phyloP scores from a whole-genome alignment of 2,113 vertebrate species.

The Amphilophus citrinellus region DNA sequence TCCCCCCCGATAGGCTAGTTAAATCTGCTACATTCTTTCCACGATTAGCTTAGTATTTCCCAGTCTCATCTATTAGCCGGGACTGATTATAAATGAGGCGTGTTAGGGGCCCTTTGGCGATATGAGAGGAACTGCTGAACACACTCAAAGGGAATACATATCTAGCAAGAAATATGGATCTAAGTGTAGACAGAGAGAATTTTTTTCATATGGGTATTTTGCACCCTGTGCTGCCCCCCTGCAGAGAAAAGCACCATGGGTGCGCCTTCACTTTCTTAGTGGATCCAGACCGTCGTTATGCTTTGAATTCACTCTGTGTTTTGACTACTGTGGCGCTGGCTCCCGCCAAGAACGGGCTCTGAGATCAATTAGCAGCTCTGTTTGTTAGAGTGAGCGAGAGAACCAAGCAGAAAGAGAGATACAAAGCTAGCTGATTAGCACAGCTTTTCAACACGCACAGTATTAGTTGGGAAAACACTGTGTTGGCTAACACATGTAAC shows the following conservation, averaged over 20 bases:
- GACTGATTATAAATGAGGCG: conserved; percentile 62
- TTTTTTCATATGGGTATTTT: conserved; percentile 10
- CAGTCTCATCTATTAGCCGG: conserved; percentile 54
- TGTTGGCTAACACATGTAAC: conserved; percentile 77
- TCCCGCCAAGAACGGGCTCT: conserved; percentile 44
- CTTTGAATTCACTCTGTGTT: conserved; percentile 54
- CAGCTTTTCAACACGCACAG: conserved; percentile 71
- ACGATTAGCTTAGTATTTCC: conserved; percentile 65
- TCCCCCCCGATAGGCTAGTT: conserved; percentile 37
- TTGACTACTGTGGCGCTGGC: conserved; percentile 45
- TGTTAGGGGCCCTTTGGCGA: conserved; percentile 39
- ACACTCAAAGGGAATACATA: background rate
- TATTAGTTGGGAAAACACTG: conserved; percentile 73
- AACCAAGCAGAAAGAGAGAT: conserved; percentile 38
- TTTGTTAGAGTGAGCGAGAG: conserved; percentile 52
- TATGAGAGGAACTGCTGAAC: conserved; percentile 27
- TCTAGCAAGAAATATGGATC: conserved; percentile 13
- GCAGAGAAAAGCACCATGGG: conserved; percentile 19
- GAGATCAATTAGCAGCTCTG: conserved; percentile 70
- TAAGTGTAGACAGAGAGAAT: background rate
- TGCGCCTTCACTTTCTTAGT: conserved; percentile 10
- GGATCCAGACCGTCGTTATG: conserved; percentile 40
- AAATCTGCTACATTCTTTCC: conserved; percentile 59
- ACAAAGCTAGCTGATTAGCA: conserved; percentile 70
- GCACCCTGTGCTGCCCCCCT: background rate